phyloP scores from a whole-genome alignment of 2,797 vertebrate genomes.

The Amblyraja radiata region DNA sequence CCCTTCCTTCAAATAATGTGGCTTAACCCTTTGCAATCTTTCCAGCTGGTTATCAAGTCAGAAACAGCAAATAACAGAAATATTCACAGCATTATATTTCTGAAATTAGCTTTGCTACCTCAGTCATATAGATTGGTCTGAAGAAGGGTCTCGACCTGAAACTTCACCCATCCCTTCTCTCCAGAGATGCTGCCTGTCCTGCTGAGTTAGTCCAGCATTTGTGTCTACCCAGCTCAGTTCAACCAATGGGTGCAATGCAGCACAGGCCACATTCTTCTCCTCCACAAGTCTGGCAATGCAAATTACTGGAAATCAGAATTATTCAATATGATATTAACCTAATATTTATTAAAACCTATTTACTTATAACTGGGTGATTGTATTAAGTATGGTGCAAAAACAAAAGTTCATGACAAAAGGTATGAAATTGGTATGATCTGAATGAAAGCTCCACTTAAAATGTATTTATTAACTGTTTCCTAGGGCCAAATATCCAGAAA shows the following conservation, averaged over 20 bases:
- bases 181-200: too few species aligned
- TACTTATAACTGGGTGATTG: background rate
- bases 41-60: background rate
- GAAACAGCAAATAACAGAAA: background rate
- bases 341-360: background rate
- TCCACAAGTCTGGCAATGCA: background rate
- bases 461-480: conserved; percentile 24
- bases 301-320: background rate
- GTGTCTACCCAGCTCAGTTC: too few species aligned
- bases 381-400: background rate
- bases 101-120: background rate
- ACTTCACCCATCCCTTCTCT: too few species aligned
- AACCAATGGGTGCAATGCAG: background rate
- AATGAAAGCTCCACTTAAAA: background rate
- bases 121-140: background rate
- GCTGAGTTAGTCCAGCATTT: too few species aligned
- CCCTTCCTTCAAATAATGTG: background rate
- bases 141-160: too few species aligned
- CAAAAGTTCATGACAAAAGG: background rate
- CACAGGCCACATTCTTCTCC: background rate
- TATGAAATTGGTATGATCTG: background rate
- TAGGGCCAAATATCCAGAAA: background rate
- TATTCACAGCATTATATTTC: conserved; percentile 1
- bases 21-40: background rate
- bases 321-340: background rate